Evolutionary conservation across 1,140 invertebrate genomes (phyloP).

Genomic region (Macrobrachium rosenbergii): DNA sequence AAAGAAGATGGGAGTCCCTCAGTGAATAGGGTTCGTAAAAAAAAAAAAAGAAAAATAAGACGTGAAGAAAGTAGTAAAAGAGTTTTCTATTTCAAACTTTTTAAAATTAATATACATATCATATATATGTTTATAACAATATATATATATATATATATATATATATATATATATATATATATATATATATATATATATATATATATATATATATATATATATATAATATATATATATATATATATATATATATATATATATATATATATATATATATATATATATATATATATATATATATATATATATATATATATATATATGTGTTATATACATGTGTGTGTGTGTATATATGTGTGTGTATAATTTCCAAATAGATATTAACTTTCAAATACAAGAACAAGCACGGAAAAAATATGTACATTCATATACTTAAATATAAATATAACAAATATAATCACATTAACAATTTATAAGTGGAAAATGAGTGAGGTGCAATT

Average conservation of each 20-base stretch:
- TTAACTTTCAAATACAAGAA: too few relatives aligned
- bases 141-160: background rate
- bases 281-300: background rate
- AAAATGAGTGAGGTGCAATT: too few relatives aligned
- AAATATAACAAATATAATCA: background rate
- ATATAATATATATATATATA: background rate
- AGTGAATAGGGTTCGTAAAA: constrained; percentile 14
- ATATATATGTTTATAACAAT: too few relatives aligned
- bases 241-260: too few relatives aligned
- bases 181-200: background rate
- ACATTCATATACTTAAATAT: background rate
- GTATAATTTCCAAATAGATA: too few relatives aligned
- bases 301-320: background rate
- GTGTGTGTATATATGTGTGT: background rate
- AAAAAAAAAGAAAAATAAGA: background rate
- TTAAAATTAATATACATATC: too few relatives aligned
- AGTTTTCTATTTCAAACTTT: background rate
- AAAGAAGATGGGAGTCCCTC: constrained; percentile 22
- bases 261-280: background rate
- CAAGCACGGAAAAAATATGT: background rate
- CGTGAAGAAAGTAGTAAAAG: background rate
- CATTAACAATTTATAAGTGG: background rate
- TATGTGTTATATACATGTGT: background rate
- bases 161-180: background rate
- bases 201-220: background rate